A percentile compares a stretch with the other conserved stretches of the same genome.
phyloP scores from a whole-genome alignment of 2,797 vertebrate species.

The Loriculus beryllinus region DNA sequence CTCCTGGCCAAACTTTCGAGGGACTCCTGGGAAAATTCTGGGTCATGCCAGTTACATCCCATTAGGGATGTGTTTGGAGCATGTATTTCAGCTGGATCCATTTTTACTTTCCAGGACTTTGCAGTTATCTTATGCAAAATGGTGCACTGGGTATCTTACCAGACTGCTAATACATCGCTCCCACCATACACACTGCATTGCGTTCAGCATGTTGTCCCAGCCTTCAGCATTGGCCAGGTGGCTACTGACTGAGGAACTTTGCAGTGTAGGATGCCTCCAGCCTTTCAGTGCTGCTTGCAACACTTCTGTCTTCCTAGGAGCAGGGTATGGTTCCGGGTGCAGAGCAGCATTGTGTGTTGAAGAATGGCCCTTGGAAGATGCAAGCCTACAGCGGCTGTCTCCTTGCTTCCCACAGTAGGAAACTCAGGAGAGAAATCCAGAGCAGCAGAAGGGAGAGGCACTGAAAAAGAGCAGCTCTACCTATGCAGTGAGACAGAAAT shows the following conservation, averaged over 20 bases:
- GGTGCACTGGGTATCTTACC: neutral
- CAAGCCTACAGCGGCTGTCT: fast-evolving
- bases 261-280: neutral
- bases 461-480: neutral
- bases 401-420: neutral
- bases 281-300: neutral
- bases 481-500: neutral
- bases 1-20: neutral
- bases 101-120: neutral
- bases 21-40: neutral
- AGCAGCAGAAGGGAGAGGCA: neutral
- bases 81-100: neutral
- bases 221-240: neutral
- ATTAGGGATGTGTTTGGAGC: neutral
- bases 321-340: neutral
- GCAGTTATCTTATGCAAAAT: neutral
- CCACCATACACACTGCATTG: neutral
- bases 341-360: neutral
- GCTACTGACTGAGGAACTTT: neutral
- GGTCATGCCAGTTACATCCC: neutral
- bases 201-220: neutral
- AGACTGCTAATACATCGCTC: neutral
- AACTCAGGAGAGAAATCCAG: neutral
- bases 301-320: neutral
- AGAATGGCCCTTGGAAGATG: neutral